Evolutionary conservation across 1,140 invertebrate genomes (phyloP), one percentile per base, ranked within the genome.

Genomic region (Nephila pilipes): DNA sequence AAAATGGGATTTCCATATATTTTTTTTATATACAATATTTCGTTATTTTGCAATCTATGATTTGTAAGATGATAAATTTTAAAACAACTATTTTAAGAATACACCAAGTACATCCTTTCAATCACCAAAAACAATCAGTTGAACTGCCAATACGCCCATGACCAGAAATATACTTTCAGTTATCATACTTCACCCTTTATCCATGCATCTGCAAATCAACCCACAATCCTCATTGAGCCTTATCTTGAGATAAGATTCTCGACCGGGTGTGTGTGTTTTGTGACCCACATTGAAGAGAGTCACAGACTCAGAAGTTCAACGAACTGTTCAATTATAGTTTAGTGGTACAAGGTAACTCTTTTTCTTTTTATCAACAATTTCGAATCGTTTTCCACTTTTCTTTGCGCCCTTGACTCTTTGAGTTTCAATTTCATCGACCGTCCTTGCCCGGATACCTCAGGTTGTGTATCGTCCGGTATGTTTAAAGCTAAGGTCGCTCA

Each of bases 241-340:
- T 83, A 83, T 83, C 81, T 83, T n/a, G 22, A 83, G 81, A 83
- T 83, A 55, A 83, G 81, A 83, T 83, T 83, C 81, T 83, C 81
- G 46, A n/a, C 14, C 38, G 18, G 65, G 32, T 55, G n/a, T 36
- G 55, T 87, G 32, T 18, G 88, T 58, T 79, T 79, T 90, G 88
- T 90, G 88, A 90, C 88, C 88, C 88, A 90, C 65, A 79, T 90
- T 57, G 38, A n/a, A 29, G 36, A 38, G 46, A 69, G 22, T 38
- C 20, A 55, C 29, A 75, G 75, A 69, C 75, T 83, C 55, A 32
- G 81, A 57, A 85, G 90, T 92, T 92, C 90, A 92, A 92, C 90
- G 90, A 92, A 92, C 90, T 92, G n/a, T 57, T 83, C 80, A 29
- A 85, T 92, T 92, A 81, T 92, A 85, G 90, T 85, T 92, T 92